These are phyloP conservation scores for Physeter macrocephalus DNA, from an alignment of 2,113 vertebrate species.

Conservation along the genomic window DNA sequence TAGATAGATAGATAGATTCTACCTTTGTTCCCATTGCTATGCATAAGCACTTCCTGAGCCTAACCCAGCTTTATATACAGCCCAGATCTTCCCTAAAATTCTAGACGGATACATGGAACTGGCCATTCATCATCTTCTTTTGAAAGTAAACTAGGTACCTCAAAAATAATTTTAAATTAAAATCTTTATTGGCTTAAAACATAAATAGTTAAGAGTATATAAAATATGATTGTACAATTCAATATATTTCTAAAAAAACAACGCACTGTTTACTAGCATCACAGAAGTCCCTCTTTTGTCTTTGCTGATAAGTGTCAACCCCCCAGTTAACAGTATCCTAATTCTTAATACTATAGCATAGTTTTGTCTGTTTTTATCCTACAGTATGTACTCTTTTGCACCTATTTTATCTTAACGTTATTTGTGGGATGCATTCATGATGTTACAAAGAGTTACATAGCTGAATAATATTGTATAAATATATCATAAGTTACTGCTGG, in stretches of 20 bases:
- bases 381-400: background rate
- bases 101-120: rapidly evolving
- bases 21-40: background rate
- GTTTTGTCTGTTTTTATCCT: background rate
- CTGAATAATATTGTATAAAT: background rate
- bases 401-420: background rate
- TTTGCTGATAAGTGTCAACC: background rate
- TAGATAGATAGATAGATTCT: background rate
- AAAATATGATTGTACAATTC: background rate
- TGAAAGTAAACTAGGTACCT: background rate
- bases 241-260: background rate
- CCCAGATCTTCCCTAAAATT: background rate
- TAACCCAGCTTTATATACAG: background rate
- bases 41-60: background rate
- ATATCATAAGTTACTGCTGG: background rate
- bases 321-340: background rate
- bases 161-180: background rate
- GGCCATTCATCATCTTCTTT: background rate
- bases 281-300: background rate
- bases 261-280: background rate
- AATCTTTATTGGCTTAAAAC: background rate
- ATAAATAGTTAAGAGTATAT: background rate
- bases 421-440: background rate
- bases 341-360: background rate
- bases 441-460: background rate